phyloP scores from a whole-genome alignment of 1,140 invertebrate genomes.

The Eurytemora carolleeae region DNA sequence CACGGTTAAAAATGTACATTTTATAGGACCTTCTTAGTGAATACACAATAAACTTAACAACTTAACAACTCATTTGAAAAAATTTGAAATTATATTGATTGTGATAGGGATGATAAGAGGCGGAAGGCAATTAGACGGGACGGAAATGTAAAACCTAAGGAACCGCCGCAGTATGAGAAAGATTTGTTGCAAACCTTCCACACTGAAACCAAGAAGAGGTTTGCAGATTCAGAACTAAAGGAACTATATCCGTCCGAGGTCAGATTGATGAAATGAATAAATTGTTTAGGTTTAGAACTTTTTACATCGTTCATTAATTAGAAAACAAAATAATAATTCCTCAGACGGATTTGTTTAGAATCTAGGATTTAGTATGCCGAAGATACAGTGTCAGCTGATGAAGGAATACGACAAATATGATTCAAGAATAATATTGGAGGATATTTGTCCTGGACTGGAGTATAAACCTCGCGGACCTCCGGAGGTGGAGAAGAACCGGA shows the following conservation, averaged over 20 bases:
- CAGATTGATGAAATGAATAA: too few relatives aligned
- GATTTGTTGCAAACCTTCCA: background rate
- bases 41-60: too few relatives aligned
- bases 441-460: background rate
- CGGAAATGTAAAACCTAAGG: background rate
- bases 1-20: too few relatives aligned
- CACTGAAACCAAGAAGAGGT: background rate
- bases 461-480: background rate
- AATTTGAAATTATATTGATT: too few relatives aligned
- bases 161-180: background rate
- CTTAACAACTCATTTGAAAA: too few relatives aligned
- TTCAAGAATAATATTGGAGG: background rate
- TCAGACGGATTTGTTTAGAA: background rate
- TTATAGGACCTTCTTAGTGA: too few relatives aligned
- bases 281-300: too few relatives aligned
- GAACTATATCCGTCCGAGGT: too few relatives aligned
- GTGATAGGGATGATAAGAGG: background rate
- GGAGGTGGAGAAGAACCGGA: background rate
- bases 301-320: too few relatives aligned
- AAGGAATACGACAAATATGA: background rate
- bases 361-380: background rate
- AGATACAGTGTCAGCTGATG: background rate
- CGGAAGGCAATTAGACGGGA: background rate
- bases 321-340: background rate
- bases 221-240: background rate